These are phyloP conservation scores for Aplysina aerophoba DNA, from an alignment of 37 sponge, comb jelly and placozoan genomes.

Conservation along the genomic window DNA sequence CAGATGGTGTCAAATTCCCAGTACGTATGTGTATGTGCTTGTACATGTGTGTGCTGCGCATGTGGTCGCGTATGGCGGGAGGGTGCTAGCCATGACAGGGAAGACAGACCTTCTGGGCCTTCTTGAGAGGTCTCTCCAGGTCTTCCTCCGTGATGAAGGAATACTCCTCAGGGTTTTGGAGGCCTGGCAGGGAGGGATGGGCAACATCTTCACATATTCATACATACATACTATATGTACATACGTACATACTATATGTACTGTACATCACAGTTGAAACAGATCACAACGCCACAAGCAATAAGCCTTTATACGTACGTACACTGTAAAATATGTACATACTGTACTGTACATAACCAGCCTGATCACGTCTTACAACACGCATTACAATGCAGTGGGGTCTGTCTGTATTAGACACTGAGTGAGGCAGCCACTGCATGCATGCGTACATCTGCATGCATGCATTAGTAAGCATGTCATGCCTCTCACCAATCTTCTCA, in stretches of 20 bases:
- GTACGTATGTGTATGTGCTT: constrained; percentile 19
- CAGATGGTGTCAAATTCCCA: background rate
- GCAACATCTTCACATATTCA: background rate
- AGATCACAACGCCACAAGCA: no score
- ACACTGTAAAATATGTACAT: no score
- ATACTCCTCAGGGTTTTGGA: constrained; percentile 15
- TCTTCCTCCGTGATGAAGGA: constrained; percentile 13
- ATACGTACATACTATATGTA: constrained; percentile 1
- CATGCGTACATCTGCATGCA: constrained; percentile 17
- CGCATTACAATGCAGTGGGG: no score
- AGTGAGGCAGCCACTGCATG: no score
- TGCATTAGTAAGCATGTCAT: no score
- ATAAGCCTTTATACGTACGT: no score
- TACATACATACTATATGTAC: background rate
- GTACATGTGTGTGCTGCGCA: background rate
- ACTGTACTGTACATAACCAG: no score
- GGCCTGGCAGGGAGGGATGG: background rate
- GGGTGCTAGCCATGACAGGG: background rate
- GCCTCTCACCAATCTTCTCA: constrained; percentile 10
- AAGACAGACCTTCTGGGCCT: constrained; percentile 5
- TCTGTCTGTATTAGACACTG: no score
- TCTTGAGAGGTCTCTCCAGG: background rate
- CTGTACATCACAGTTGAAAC: no score
- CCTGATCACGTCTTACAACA: no score
- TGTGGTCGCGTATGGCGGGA: background rate